A percentile compares a stretch with the other conserved stretches of the same genome.
phyloP scores from a whole-genome alignment of 1,140 invertebrate genomes.

The Aphaenogaster rudis region DNA sequence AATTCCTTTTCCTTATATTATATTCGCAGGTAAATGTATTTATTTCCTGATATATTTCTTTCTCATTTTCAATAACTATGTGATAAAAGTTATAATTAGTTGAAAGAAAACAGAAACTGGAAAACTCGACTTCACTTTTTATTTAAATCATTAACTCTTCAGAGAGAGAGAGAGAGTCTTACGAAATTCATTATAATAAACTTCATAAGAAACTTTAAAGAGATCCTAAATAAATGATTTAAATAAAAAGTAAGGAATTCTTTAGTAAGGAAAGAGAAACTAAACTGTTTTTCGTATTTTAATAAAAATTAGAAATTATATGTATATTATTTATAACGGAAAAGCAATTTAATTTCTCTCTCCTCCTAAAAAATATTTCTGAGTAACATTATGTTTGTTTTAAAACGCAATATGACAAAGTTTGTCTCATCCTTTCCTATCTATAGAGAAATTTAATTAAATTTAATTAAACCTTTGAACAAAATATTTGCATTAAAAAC shows the following conservation, averaged over 20 bases:
- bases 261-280: neutral
- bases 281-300: neutral
- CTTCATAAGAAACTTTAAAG: too few relatives aligned
- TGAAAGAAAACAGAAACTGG: neutral
- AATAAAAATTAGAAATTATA: neutral
- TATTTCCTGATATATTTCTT: neutral
- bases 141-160: conserved; percentile 1
- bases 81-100: neutral
- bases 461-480: neutral
- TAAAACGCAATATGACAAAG: neutral
- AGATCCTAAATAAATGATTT: neutral
- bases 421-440: neutral
- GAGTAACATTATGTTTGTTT: neutral
- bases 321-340: too few relatives aligned
- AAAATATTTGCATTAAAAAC: conserved; percentile 19
- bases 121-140: neutral
- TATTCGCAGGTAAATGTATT: neutral
- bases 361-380: conserved; percentile 3
- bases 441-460: neutral
- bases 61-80: neutral
- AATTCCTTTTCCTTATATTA: neutral
- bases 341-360: neutral
- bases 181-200: neutral
- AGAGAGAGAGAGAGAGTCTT: neutral
- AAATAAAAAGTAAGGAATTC: neutral